Conservation (phyloP, 2,888 invertebrate genomes). For the Philonicus albiceps region DNA sequence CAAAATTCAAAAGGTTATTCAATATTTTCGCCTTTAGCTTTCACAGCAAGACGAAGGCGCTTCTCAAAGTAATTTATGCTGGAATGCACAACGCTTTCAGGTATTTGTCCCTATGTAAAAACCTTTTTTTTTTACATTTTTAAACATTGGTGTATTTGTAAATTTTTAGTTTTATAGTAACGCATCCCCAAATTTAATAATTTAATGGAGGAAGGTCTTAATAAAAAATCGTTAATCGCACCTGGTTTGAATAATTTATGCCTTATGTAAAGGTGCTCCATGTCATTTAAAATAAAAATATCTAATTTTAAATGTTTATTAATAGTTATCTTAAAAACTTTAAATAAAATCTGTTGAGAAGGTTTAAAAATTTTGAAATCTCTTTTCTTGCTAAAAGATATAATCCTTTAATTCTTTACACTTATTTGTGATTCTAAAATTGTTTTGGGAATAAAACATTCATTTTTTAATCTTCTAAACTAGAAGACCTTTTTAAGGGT, state of each 20-base stretch:
- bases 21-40: not conserved
- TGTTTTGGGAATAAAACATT: not conserved
- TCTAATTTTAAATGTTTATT: not conserved
- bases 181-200: not conserved
- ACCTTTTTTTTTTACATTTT: not conserved
- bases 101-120: not conserved
- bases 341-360: not conserved
- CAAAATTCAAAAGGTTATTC: not conserved
- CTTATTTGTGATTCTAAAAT: not conserved
- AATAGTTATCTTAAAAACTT: not conserved
- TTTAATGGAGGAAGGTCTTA: not conserved
- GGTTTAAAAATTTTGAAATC: not conserved
- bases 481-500: not conserved
- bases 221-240: not conserved
- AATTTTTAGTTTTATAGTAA: not conserved
- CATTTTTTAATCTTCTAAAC: not conserved
- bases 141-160: not conserved
- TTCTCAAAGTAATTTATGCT: not conserved
- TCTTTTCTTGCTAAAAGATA: not conserved
- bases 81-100: not conserved
- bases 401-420: not conserved
- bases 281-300: no score
- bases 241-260: not conserved
- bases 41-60: not conserved
- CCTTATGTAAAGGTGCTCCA: not conserved